These are phyloP conservation scores for Mythimna vitellina DNA, from an alignment of 2,888 invertebrate species.

Conservation along the genomic window DNA sequence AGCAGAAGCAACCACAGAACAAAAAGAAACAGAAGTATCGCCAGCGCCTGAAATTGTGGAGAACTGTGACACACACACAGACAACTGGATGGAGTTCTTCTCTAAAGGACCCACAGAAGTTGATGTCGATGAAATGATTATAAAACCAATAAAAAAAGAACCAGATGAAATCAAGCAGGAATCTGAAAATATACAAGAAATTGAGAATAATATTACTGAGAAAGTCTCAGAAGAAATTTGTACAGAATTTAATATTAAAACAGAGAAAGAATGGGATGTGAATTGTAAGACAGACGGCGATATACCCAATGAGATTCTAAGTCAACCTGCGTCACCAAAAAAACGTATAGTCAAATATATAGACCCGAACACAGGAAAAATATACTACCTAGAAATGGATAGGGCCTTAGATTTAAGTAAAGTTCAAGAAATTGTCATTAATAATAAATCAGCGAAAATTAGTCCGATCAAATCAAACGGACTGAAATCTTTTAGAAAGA, in stretches of 20 bases:
- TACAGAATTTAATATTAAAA: conserved; percentile 34
- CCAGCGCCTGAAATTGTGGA: conserved; percentile 36
- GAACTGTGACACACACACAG: conserved; percentile 62
- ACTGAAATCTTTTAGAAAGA: conserved; percentile 74
- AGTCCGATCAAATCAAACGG: conserved; percentile 83
- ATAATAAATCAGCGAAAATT: conserved; percentile 79
- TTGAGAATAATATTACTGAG: conserved; percentile 45
- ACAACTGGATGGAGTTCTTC: conserved; percentile 86
- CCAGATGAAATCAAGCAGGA: conserved; percentile 64
- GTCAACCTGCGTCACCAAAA: conserved; percentile 70
- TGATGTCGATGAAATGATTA: conserved; percentile 86
- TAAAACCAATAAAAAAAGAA: conserved; percentile 78
- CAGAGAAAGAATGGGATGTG: conserved; percentile 35
- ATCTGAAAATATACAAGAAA: conserved; percentile 27
- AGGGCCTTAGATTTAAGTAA: conserved; percentile 80
- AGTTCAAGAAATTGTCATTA: conserved; percentile 86
- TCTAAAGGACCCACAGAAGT: conserved; percentile 79
- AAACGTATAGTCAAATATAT: conserved; percentile 86
- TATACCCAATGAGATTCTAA: conserved; percentile 73
- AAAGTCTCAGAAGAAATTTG: conserved; percentile 26
- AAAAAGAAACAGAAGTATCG: conserved; percentile 26
- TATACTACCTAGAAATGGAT: conserved; percentile 87
- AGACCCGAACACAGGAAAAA: conserved; percentile 84
- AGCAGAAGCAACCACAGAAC: conserved; percentile 39
- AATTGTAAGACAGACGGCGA: conserved; percentile 51